Evolutionary conservation across 2,113 vertebrate genomes (phyloP), one percentile per base, ranked within the genome.

Genomic region (Gracilinanus agilis): DNA sequence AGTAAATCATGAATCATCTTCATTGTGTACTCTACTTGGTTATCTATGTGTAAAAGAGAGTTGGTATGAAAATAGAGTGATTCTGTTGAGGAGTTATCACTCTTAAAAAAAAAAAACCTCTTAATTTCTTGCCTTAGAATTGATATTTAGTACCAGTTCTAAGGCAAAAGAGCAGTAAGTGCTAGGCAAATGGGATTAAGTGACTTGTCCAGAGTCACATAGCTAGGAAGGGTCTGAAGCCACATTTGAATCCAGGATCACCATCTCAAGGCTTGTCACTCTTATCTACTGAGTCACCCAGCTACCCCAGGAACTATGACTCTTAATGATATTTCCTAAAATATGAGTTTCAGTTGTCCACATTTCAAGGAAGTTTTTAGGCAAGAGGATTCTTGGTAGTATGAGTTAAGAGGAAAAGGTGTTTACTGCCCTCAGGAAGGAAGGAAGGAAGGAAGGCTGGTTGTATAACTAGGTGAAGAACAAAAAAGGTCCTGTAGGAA

Each of bases 361-460:
- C 54, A 93, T 93, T 95, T 95, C 91, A n/a, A 53, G 55, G 94
- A 91, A 95, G 89, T 25, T 83, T 83, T 44, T 89, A 92, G 12
- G 90, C 25, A 53, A 90, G 89, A 90, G 75, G 75, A 83, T 75
- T 5, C 3, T 49, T 55, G 55, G 34, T 92, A 55, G 61, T 92
- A 40, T 56, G 56, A 94, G 49, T n/a, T 24, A 89, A 91, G 55
- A 93, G 13, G n/a, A 83, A 40, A 58, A 83, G 67, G 58, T 67
- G 58, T 4, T 10, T 11, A 34, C 10, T 67, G 58, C 58, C 58
- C 58, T 67, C 58, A 67, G 58, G 67, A 19, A 83, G 67, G 67
- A 40, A 83, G 67, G 67, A 40, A 83, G 49, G 96, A 95, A 53
- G 34, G 49, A 91, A 88, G 67, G 19, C 27, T 91, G 12, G 53